phyloP scores from a whole-genome alignment of 2,797 vertebrate species.

The Etheostoma perlongum region DNA sequence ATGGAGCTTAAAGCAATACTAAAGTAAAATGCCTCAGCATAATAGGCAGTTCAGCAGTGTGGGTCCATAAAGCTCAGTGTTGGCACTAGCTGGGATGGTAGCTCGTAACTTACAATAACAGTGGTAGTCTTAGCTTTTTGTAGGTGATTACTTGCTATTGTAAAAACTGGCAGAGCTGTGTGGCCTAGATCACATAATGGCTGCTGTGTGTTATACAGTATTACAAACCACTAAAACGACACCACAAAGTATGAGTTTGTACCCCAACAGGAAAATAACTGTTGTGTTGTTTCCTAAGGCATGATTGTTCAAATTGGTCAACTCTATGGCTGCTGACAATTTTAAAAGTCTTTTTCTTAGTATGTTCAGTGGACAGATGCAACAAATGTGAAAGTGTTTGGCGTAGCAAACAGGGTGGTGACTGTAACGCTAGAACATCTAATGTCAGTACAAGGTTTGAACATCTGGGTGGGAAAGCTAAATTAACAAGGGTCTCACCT shows the following conservation, averaged over 20 bases:
- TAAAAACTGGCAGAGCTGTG: conserved; percentile 50
- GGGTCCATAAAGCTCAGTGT: conserved; percentile 48
- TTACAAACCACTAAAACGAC: conserved; percentile 52
- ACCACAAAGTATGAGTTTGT: conserved; percentile 35
- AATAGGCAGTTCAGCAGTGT: conserved; percentile 37
- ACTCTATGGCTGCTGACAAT: background rate
- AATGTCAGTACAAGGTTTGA: conserved; percentile 22
- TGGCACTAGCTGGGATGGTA: conserved; percentile 43
- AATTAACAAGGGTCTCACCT: conserved; percentile 3
- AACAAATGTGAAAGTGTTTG: conserved; percentile 42
- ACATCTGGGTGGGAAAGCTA: conserved; percentile 29
- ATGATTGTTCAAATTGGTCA: conserved; percentile 15
- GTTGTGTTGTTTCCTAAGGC: conserved; percentile 33
- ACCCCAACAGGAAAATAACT: conserved; percentile 33
- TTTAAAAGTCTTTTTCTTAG: background rate
- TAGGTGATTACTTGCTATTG: conserved; percentile 54
- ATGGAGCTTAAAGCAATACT: conserved; percentile 32
- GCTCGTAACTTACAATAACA: conserved; percentile 43
- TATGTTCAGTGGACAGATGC: conserved; percentile 25
- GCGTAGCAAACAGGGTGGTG: conserved; percentile 9
- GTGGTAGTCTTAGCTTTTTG: conserved; percentile 33
- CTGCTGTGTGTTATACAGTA: conserved; percentile 36
- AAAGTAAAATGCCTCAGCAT: conserved; percentile 32
- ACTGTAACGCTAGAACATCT: conserved; percentile 20
- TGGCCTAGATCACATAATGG: conserved; percentile 44